Evolutionary conservation across 64 coral and sea anemone species (phyloP).

Genomic region (Acropora yongei): DNA sequence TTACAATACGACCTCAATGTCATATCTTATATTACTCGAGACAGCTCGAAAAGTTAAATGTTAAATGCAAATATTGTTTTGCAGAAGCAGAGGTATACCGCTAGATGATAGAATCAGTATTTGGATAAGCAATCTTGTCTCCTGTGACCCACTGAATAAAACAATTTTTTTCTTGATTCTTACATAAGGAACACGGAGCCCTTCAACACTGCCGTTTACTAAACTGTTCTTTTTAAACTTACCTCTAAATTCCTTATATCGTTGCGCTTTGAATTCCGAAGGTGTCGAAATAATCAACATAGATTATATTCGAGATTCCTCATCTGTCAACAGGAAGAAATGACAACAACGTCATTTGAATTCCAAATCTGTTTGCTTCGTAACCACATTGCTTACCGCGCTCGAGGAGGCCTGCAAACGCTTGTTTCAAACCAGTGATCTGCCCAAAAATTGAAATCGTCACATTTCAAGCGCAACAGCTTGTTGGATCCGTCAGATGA

Average conservation of each 20-base stretch:
- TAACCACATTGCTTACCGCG: conserved; percentile 33
- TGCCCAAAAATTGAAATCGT: not conserved
- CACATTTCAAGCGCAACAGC: not conserved
- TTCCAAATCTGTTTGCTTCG: not conserved
- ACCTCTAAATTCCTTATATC: not conserved
- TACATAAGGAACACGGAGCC: too few relatives aligned
- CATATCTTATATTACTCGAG: not conserved
- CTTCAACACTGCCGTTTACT: too few relatives aligned
- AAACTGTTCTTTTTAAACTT: too few relatives aligned
- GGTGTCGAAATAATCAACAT: not conserved
- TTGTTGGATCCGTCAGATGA: not conserved
- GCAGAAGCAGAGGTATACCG: not conserved
- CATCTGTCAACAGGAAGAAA: conserved; percentile 1
- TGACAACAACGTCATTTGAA: conserved; percentile 20
- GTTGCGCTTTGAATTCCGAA: not conserved
- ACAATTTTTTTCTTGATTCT: not conserved
- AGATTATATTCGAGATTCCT: not conserved
- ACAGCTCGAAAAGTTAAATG: not conserved
- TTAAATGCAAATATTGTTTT: not conserved
- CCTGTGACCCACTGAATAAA: not conserved
- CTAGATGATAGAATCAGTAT: not conserved
- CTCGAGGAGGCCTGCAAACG: conserved; percentile 7
- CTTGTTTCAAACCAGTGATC: not conserved
- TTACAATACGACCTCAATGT: not conserved
- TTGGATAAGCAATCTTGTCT: not conserved